Evolutionary conservation across 53 echinoderm and acorn worm species (phyloP).

Genomic region (Echinometra lucunter): DNA sequence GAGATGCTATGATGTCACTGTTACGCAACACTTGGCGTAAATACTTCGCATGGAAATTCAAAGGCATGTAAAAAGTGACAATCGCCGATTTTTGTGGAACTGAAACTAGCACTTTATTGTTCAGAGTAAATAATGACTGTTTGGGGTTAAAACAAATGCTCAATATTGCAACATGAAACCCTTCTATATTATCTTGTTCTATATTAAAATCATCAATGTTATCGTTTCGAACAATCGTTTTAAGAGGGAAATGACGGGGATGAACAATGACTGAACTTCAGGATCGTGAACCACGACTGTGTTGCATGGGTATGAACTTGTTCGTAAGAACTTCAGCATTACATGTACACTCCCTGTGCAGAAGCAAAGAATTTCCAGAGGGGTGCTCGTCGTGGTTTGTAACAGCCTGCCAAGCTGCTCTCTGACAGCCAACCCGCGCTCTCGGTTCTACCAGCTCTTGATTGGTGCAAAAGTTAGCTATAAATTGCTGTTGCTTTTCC

Average conservation of each 20-base stretch:
- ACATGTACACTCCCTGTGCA: background rate
- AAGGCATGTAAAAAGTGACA: background rate
- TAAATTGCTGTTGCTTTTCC: background rate
- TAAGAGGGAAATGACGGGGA: background rate
- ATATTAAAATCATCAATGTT: background rate
- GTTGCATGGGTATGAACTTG: background rate
- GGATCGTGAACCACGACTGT: background rate
- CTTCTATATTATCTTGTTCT: no score
- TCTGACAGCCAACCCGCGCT: slow-evolving; percentile 39
- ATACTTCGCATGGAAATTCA: no score
- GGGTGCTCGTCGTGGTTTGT: background rate
- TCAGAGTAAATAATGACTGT: background rate
- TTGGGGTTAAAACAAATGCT: background rate
- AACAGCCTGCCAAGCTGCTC: slow-evolving; percentile 5
- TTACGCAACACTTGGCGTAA: slow-evolving; percentile 2
- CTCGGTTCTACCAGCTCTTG: background rate
- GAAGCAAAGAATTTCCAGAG: background rate
- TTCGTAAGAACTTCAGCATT: background rate
- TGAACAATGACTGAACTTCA: background rate
- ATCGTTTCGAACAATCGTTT: background rate
- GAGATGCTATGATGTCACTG: background rate
- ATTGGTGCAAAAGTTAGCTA: background rate
- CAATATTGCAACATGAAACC: background rate
- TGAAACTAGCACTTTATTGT: no score
- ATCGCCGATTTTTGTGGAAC: background rate